Evolutionary conservation across 2,113 vertebrate genomes (phyloP).

Genomic region (Leucosticte australis): DNA sequence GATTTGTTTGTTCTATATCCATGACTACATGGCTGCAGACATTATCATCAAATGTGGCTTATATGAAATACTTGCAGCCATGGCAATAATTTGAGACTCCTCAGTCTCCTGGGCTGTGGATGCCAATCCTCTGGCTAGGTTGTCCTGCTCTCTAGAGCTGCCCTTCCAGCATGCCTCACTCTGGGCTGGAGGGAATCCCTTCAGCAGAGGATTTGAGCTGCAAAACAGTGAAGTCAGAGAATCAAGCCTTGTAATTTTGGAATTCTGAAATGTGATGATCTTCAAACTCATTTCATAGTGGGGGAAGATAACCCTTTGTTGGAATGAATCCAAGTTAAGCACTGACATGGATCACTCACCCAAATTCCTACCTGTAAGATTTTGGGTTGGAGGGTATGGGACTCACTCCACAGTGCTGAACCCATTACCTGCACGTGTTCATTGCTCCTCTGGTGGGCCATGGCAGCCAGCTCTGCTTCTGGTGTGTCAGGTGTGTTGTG

Average conservation of each 20-base stretch:
- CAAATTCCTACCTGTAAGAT: not conserved
- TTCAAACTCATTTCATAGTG: not conserved
- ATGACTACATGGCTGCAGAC: not conserved
- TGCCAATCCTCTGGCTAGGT: not conserved
- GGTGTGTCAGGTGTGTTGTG: not conserved
- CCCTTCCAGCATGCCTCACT: not conserved
- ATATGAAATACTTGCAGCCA: not conserved
- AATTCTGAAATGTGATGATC: not conserved
- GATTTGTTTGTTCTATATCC: conserved; percentile 39
- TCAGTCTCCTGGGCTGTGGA: not conserved
- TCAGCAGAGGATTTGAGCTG: not conserved
- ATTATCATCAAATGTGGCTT: not conserved
- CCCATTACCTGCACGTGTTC: accelerated
- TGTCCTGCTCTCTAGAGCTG: not conserved
- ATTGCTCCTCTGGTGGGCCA: not conserved
- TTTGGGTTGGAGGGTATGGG: not conserved
- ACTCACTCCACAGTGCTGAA: accelerated
- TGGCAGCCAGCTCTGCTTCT: not conserved
- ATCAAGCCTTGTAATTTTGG: not conserved
- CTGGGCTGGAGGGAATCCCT: not conserved
- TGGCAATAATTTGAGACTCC: not conserved
- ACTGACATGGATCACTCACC: not conserved
- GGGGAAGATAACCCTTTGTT: not conserved
- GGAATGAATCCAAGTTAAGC: not conserved
- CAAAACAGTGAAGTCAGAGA: not conserved